A percentile compares a stretch with the other conserved stretches of the same genome.
Evolutionary conservation across 2,113 vertebrate genomes (phyloP).

Genomic region (Ibidorhyncha struthersii): DNA sequence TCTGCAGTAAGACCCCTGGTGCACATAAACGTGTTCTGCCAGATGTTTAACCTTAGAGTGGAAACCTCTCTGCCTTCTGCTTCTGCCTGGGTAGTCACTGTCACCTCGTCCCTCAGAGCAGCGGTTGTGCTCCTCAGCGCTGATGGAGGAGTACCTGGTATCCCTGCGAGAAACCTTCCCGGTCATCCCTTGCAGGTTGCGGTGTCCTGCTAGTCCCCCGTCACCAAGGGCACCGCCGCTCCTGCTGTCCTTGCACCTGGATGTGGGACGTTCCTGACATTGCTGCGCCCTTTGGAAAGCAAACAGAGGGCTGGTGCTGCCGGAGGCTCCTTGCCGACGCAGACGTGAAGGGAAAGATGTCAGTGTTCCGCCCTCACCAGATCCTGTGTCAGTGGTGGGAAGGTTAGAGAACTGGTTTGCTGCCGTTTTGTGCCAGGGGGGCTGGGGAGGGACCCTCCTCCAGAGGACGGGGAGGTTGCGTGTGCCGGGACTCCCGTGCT

Average conservation of each 20-base stretch:
- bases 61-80: neutral
- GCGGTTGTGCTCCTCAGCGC: rapidly evolving
- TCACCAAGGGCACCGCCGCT: neutral
- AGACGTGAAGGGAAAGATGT: neutral
- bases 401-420: neutral
- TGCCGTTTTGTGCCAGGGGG: neutral
- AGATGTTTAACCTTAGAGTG: neutral
- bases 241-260: neutral
- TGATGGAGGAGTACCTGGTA: neutral
- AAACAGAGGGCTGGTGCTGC: neutral
- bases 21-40: neutral
- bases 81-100: rapidly evolving
- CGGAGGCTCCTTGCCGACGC: neutral
- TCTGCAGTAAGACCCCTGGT: neutral
- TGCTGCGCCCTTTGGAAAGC: neutral
- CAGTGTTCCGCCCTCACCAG: too few relatives aligned
- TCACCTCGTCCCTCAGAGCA: rapidly evolving
- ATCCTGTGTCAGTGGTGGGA: neutral
- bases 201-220: neutral
- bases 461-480: rapidly evolving
- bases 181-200: neutral
- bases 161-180: neutral
- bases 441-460: neutral
- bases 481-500: neutral
- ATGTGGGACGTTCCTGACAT: neutral